Percentiles rank a stretch among this genome's conserved stretches.
phyloP scores from a whole-genome alignment of 2,797 vertebrate species.

The Phrynocephalus forsythii region DNA sequence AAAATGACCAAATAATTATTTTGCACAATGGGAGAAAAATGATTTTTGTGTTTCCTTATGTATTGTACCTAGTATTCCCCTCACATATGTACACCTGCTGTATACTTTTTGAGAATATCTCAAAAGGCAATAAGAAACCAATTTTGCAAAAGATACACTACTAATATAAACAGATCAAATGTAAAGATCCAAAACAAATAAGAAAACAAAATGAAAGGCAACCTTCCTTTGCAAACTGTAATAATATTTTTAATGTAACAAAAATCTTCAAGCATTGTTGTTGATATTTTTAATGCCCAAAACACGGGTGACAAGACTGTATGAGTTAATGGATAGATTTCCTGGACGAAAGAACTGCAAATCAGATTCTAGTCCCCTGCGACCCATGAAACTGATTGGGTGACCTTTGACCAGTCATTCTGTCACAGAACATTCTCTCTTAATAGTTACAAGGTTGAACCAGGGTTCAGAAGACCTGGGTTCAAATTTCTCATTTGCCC shows the following conservation, averaged over 20 bases:
- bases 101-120: not conserved
- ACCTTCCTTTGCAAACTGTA: not conserved
- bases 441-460: too few species aligned
- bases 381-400: too few species aligned
- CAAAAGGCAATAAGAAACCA: not conserved
- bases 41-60: not conserved
- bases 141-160: not conserved
- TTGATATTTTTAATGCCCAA: not conserved
- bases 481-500: too few species aligned
- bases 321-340: not conserved
- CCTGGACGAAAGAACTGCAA: too few species aligned
- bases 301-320: not conserved
- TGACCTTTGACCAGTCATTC: too few species aligned
- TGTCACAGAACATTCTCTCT: too few species aligned
- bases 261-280: not conserved
- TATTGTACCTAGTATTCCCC: not conserved
- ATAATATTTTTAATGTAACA: not conserved
- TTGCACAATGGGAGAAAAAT: not conserved
- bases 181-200: not conserved
- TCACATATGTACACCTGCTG: not conserved
- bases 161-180: not conserved
- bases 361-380: too few species aligned
- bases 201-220: not conserved
- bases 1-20: conserved; percentile 21
- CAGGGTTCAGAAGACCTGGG: too few species aligned